Conservation (phyloP, 2,113 vertebrate species). For the Shinisaurus crocodilurus region DNA sequence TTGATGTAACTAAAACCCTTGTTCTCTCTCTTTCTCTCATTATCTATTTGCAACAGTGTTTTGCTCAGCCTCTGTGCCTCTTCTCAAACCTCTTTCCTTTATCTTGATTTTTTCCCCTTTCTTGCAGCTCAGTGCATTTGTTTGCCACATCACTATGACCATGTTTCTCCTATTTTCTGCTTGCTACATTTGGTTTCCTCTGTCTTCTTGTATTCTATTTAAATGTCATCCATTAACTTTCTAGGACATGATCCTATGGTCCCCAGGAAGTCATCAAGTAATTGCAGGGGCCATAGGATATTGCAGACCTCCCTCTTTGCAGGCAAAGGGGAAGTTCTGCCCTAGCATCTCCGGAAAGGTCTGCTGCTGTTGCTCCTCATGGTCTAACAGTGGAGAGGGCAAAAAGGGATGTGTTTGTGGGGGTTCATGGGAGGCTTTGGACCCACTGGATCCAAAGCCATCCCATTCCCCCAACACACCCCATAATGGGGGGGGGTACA, state of each 20-base stretch:
- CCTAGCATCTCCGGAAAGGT: background rate
- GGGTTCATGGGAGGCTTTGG: background rate
- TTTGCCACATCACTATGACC: background rate
- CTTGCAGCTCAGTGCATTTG: background rate
- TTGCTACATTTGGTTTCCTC: background rate
- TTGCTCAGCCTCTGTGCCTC: background rate
- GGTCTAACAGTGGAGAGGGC: background rate
- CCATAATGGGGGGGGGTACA: background rate
- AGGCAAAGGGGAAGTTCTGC: background rate
- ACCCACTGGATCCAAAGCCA: background rate
- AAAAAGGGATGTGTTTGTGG: background rate
- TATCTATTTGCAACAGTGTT: background rate
- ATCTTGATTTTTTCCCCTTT: background rate
- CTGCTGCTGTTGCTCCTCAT: background rate
- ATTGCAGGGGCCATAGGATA: background rate
- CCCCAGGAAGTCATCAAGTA: background rate
- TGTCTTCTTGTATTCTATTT: background rate
- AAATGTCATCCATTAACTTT: background rate
- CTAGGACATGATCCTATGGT: background rate
- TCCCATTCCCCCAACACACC: background rate
- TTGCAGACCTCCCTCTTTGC: background rate
- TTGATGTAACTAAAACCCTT: background rate
- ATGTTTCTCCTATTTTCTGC: background rate
- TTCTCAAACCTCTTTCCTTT: background rate
- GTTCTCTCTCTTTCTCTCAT: background rate